phyloP scores from a whole-genome alignment of 2,113 vertebrate species.

The Pelodiscus sinensis region DNA sequence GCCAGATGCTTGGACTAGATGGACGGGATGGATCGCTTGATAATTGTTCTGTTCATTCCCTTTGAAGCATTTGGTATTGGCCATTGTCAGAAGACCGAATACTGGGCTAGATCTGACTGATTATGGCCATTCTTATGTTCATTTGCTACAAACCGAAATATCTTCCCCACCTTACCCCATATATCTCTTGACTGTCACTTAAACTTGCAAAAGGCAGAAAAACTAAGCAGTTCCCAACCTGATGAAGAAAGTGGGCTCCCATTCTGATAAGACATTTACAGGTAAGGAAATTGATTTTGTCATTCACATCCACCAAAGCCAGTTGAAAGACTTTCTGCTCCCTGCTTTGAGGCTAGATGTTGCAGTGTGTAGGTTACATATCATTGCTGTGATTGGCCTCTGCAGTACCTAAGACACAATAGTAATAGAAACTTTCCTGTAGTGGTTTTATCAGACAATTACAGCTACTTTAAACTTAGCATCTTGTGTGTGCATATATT shows the following conservation, averaged over 20 bases:
- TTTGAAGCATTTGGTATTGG: background rate
- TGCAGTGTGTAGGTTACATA: background rate
- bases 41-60: background rate
- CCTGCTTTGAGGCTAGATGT: background rate
- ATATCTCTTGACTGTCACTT: accelerated
- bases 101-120: background rate
- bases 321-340: background rate
- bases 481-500: slow-evolving; percentile 61
- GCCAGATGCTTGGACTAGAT: background rate
- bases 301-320: background rate
- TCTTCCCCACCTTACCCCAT: accelerated
- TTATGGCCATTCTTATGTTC: background rate
- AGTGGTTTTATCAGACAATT: slow-evolving; percentile 3
- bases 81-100: background rate
- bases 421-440: background rate
- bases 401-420: background rate
- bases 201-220: background rate
- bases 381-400: accelerated
- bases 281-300: slow-evolving; percentile 43
- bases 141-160: background rate
- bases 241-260: slow-evolving; percentile 62
- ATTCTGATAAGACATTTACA: slow-evolving; percentile 42
- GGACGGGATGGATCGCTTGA: background rate
- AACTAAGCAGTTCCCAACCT: slow-evolving; percentile 11
- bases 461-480: slow-evolving; percentile 13